Base-by-base conservation (phyloP, 2,888 invertebrate genomes). In the Drymonia ruficornis region DNA sequence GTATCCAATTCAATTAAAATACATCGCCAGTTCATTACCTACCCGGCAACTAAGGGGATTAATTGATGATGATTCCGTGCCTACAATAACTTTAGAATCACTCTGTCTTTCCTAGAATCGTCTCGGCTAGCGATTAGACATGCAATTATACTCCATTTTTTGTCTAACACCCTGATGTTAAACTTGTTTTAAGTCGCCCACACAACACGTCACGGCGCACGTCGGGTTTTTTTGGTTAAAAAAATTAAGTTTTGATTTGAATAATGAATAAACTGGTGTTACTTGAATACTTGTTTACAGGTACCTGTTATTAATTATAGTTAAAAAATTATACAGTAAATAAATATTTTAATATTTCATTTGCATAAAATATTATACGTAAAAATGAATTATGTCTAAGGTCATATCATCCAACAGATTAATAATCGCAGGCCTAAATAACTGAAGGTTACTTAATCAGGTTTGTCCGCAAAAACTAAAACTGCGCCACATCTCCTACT, bases 61-160 rank as follows among this genome's bases (percentile, higher is more conserved):
- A 51, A 59, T 52, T 40, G 48, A 11, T 34, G 34, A 18, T 34
- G 23, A 12, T 19, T 38, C n/a, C 9, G 36, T 44, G n/a, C 19
- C 8, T 3, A 15, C 16, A 52, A 52, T 28, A 34, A 47, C 48
- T 50, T 52, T 52, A 53, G 18, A 49, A 45, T 50, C 18, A 13
- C 16, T 52, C 49, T 43, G 51, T 58, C 55, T 49, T 65, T 67
- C 60, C 51, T 56, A 64, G 65, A 61, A 72, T 52, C 53, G 62
- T 55, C 51, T 52, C 58, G 62, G 58, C 63, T 61, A 55, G 56
- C 70, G 59, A 74, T 78, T 76, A 64, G 67, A 52, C 64, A 70
- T 72, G 71, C 67, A 74, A 78, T 72, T 76, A 72, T 65, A 68
- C 50, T 54, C 28, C 50, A 53, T 70, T 78, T 78, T 77, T 76